A percentile compares a stretch with the other conserved stretches of the same genome.
These are phyloP conservation scores for Aleiodes testaceus DNA, from an alignment of 2,888 invertebrate genomes.

Conservation along the genomic window DNA sequence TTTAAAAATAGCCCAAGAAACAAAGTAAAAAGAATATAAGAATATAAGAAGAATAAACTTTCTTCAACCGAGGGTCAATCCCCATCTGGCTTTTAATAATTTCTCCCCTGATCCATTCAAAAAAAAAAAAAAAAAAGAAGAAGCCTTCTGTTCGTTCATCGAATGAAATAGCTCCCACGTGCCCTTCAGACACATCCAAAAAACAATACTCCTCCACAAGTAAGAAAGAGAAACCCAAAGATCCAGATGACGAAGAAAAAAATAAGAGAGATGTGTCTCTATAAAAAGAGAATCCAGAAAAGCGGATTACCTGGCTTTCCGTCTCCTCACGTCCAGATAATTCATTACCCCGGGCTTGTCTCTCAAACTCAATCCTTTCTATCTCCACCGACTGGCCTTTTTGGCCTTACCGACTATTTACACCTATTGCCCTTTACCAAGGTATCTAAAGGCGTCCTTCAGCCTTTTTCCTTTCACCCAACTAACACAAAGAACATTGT, in stretches of 20 bases:
- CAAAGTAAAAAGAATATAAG: too few species aligned
- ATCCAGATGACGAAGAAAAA: slow-evolving; percentile 36
- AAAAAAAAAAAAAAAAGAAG: slow-evolving; percentile 11
- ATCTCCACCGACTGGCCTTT: slow-evolving; percentile 27
- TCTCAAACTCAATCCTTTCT: slow-evolving; percentile 31
- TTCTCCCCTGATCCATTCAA: slow-evolving; percentile 31
- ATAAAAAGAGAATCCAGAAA: slow-evolving; percentile 48
- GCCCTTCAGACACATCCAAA: slow-evolving; percentile 7
- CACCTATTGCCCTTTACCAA: slow-evolving; percentile 47
- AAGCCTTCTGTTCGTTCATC: slow-evolving; percentile 4
- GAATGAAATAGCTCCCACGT: not conserved
- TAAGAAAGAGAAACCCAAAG: slow-evolving; percentile 20
- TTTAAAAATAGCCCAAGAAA: too few species aligned
- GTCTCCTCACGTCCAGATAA: slow-evolving; percentile 54
- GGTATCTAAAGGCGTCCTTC: slow-evolving; percentile 28
- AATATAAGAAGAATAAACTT: slow-evolving; percentile 17
- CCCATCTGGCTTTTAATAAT: slow-evolving; percentile 49
- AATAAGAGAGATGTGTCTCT: slow-evolving; percentile 44
- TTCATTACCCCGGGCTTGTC: slow-evolving; percentile 53
- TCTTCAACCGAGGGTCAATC: slow-evolving; percentile 38
- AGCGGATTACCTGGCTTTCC: slow-evolving; percentile 55
- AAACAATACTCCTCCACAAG: not conserved
- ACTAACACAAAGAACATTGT: slow-evolving; percentile 46
- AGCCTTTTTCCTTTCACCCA: slow-evolving; percentile 40
- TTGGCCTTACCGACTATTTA: slow-evolving; percentile 30